Percentiles rank a stretch among this genome's conserved stretches.
Evolutionary conservation across 2,888 invertebrate genomes (phyloP).

Genomic region (Troglohyphantes excavatus): DNA sequence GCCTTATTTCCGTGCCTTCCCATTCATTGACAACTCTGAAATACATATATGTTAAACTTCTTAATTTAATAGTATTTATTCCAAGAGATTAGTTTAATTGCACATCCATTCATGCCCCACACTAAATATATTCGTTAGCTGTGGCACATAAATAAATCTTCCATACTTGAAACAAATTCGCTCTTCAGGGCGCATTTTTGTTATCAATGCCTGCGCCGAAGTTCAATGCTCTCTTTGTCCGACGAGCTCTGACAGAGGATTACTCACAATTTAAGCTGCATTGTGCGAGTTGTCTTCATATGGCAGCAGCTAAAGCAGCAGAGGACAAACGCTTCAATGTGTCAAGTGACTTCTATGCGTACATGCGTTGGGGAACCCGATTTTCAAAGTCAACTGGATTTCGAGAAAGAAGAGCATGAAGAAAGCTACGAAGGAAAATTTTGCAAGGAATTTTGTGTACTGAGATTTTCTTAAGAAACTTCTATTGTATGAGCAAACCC

Average conservation of each 20-base stretch:
- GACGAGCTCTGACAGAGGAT: slow-evolving; percentile 23
- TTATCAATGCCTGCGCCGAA: slow-evolving; percentile 9
- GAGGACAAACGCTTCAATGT: slow-evolving; percentile 4
- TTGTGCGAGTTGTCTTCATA: slow-evolving; percentile 37
- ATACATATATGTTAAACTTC: too few species aligned
- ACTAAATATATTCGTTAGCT: not conserved
- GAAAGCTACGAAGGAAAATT: too few species aligned
- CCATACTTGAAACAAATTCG: slow-evolving; percentile 7
- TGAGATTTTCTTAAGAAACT: too few species aligned
- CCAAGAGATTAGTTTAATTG: slow-evolving; percentile 14
- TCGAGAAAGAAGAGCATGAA: too few species aligned
- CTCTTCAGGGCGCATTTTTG: not conserved
- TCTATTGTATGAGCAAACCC: too few species aligned
- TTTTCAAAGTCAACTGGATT: not conserved
- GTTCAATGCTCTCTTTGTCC: slow-evolving; percentile 43
- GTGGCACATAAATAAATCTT: slow-evolving; percentile 32
- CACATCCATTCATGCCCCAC: not conserved
- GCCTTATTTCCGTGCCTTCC: not conserved
- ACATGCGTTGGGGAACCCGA: not conserved
- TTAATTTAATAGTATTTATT: too few species aligned
- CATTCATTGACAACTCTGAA: not conserved
- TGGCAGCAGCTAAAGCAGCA: not conserved
- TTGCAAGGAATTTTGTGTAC: too few species aligned
- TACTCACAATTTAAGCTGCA: slow-evolving; percentile 58
- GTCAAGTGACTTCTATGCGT: not conserved